These are phyloP conservation scores for Chlorospingus flavigularis DNA, from an alignment of 2,797 vertebrate genomes.

Conservation along the genomic window DNA sequence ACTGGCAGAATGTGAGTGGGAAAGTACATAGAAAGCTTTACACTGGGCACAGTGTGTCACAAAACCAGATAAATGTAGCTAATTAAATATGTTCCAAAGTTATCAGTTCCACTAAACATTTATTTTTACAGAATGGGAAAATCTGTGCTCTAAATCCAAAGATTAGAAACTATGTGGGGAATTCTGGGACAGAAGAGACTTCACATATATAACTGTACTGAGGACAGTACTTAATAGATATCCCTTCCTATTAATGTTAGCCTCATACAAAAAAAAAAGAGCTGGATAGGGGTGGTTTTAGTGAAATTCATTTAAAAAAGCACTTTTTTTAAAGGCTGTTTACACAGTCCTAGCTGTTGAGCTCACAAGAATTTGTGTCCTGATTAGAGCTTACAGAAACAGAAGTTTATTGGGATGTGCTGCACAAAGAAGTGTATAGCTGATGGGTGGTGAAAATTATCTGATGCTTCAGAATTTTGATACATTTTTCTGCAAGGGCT, in stretches of 20 bases:
- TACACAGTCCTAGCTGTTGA: not conserved
- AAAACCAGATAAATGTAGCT: not conserved
- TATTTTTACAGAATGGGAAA: not conserved
- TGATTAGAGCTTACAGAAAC: not conserved
- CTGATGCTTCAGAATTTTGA: not conserved
- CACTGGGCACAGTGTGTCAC: not conserved
- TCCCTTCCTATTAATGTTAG: not conserved
- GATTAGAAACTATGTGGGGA: not conserved
- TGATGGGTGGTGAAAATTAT: not conserved
- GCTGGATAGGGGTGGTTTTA: not conserved
- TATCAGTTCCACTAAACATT: not conserved
- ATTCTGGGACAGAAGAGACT: not conserved
- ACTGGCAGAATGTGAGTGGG: slow-evolving; percentile 88
- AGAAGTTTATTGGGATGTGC: not conserved
- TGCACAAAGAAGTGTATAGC: not conserved
- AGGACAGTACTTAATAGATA: not conserved
- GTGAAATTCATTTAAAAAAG: not conserved
- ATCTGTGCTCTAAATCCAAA: not conserved
- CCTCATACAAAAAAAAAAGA: not conserved
- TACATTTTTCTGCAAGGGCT: not conserved
- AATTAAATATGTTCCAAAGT: not conserved
- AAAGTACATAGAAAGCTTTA: not conserved
- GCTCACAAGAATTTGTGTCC: not conserved
- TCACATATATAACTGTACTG: too few relatives aligned
- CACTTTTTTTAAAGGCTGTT: not conserved